Conservation (phyloP, 2,888 invertebrate genomes). For the Cheilosia pagana region DNA sequence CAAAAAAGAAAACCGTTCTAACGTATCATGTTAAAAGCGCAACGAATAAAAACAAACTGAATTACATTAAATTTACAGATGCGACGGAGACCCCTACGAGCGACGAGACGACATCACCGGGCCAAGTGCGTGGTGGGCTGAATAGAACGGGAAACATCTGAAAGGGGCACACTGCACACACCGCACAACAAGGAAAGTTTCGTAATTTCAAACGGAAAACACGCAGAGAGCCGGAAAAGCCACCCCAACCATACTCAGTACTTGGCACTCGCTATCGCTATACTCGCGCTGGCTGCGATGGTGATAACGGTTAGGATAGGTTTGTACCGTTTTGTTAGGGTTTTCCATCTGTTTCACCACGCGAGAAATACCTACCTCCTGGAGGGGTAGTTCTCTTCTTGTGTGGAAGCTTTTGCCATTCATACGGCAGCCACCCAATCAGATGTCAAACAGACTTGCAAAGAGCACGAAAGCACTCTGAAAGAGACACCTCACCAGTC, state of each 20-base stretch:
- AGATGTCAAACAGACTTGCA: not conserved
- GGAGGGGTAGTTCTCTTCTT: slow-evolving; percentile 26
- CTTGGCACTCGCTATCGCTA: not conserved
- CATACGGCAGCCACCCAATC: slow-evolving; percentile 11
- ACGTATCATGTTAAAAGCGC: slow-evolving; percentile 76
- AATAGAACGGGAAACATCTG: slow-evolving; percentile 45
- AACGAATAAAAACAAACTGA: slow-evolving; percentile 78
- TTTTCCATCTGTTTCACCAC: slow-evolving; percentile 24
- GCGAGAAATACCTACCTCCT: slow-evolving; percentile 6
- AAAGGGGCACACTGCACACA: slow-evolving; percentile 38
- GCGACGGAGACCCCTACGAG: slow-evolving; percentile 57
- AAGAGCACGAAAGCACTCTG: slow-evolving; percentile 36
- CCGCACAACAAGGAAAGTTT: slow-evolving; percentile 49
- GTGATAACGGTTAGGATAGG: slow-evolving; percentile 41
- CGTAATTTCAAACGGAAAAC: slow-evolving; percentile 34
- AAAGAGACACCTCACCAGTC: slow-evolving; percentile 34
- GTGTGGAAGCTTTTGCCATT: slow-evolving; percentile 27
- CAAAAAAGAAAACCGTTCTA: slow-evolving; percentile 64
- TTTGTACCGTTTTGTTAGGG: slow-evolving; percentile 42
- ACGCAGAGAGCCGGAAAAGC: slow-evolving; percentile 55
- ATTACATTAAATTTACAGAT: slow-evolving; percentile 73
- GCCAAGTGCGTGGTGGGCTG: slow-evolving; percentile 52
- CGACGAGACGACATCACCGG: slow-evolving; percentile 34
- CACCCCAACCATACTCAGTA: slow-evolving; percentile 27
- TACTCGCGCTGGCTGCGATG: slow-evolving; percentile 8